phyloP scores from a whole-genome alignment of 2,888 invertebrate genomes.

The Blera fallax region DNA sequence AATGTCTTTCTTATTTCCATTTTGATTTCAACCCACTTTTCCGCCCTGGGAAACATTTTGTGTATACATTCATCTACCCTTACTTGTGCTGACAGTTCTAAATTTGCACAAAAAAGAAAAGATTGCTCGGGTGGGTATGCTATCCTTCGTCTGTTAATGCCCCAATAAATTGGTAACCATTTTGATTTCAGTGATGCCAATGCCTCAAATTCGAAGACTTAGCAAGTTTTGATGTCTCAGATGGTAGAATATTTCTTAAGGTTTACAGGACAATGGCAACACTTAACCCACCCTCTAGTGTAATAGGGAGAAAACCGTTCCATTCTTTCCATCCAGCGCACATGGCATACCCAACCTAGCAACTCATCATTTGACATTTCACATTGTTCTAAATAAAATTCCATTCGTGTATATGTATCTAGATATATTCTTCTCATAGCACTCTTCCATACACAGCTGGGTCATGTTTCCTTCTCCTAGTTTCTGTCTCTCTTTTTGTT shows the following conservation, averaged over 20 bases:
- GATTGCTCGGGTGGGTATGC: background rate
- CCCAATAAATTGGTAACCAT: conserved; percentile 32
- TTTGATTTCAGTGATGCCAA: conserved; percentile 36
- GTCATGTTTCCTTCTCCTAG: conserved; percentile 25
- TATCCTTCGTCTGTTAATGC: conserved; percentile 1
- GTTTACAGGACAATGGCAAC: conserved; percentile 34
- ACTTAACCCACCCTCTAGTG: conserved; percentile 19
- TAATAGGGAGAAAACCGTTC: background rate
- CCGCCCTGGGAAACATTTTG: too few relatives aligned
- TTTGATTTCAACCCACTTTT: background rate
- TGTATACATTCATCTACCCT: background rate
- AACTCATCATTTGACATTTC: conserved; percentile 59
- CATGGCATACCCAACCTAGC: conserved; percentile 46
- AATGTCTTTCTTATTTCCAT: background rate
- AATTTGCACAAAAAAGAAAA: background rate
- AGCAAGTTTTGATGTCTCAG: background rate
- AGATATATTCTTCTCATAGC: background rate
- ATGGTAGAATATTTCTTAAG: background rate
- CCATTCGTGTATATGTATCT: background rate
- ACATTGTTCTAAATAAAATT: conserved; percentile 49
- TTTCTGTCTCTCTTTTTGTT: background rate
- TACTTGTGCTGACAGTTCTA: conserved; percentile 13
- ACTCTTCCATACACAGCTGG: conserved; percentile 42
- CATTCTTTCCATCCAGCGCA: background rate
- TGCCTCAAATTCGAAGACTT: too few relatives aligned